Percentiles rank a stretch among this genome's conserved stretches.
Evolutionary conservation across 2,797 vertebrate species (phyloP).

Genomic region (Micropoecilia bifurca): DNA sequence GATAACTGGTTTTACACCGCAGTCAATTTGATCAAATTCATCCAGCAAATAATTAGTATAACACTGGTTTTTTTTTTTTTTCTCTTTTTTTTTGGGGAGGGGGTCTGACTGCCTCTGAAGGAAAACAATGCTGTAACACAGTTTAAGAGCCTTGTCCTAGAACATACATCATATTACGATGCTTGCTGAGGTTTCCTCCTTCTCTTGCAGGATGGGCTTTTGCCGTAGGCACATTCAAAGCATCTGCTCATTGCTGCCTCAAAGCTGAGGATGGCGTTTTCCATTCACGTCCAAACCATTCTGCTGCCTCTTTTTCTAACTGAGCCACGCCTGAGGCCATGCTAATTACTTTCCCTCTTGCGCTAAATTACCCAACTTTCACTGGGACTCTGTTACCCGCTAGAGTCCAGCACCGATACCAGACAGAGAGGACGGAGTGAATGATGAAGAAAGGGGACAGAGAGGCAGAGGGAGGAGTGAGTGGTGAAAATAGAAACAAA

Average conservation of each 20-base stretch:
- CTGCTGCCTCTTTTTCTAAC: constrained; percentile 71
- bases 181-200: constrained; percentile 54
- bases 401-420: constrained; percentile 84
- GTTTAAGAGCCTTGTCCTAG: not conserved
- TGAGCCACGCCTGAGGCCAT: constrained; percentile 89
- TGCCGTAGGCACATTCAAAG: constrained; percentile 65
- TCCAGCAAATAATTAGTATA: not conserved
- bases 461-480: constrained; percentile 60
- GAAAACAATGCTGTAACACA: not conserved
- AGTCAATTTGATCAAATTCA: not conserved
- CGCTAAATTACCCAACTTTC: constrained; percentile 97
- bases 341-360: constrained; percentile 96
- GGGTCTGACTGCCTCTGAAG: not conserved
- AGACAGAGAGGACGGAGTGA: constrained; percentile 63
- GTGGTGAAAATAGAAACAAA: constrained; percentile 88
- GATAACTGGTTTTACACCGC: not conserved
- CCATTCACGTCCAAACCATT: constrained; percentile 62
- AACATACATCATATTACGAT: constrained; percentile 76
- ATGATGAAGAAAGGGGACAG: constrained; percentile 33
- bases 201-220: constrained; percentile 84
- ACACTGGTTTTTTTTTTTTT: no score
- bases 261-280: constrained; percentile 56
- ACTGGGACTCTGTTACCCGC: constrained; percentile 91
- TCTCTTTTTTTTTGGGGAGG: not conserved
- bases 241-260: constrained; percentile 65